Evolutionary conservation across 2,113 vertebrate genomes (phyloP).

Genomic region (Pelodiscus sinensis): DNA sequence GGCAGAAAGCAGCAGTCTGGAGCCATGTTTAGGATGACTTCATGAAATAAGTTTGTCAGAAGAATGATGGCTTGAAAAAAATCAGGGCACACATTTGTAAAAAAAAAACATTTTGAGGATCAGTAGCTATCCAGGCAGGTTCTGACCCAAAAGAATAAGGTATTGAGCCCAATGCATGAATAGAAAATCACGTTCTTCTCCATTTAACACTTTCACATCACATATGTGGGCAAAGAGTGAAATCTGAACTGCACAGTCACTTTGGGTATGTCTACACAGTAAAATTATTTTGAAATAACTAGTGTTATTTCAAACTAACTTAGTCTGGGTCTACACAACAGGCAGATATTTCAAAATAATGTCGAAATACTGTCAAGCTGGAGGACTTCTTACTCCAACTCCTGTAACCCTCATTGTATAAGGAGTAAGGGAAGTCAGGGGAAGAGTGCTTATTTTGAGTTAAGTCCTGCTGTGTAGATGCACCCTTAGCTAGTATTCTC

Average conservation of each 20-base stretch:
- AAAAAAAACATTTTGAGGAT: neutral
- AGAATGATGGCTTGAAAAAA: neutral
- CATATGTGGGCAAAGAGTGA: neutral
- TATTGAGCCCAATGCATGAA: neutral
- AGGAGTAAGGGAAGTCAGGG: no score
- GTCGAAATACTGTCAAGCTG: no score
- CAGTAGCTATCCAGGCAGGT: neutral
- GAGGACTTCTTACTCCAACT: no score
- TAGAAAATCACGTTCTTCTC: neutral
- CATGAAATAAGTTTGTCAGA: conserved; percentile 7
- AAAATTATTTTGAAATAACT: no score
- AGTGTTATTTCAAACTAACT: no score
- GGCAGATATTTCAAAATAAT: no score
- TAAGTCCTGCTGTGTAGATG: no score
- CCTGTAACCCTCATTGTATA: no score
- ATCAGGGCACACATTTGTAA: neutral
- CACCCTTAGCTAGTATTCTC: neutral
- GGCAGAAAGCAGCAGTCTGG: conserved; percentile 55
- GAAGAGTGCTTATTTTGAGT: no score
- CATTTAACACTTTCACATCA: neutral
- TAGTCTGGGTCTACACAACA: no score
- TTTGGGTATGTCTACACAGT: no score
- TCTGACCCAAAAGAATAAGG: neutral
- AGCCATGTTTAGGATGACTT: neutral
- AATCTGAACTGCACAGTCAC: neutral